These are phyloP conservation scores for Oryzias celebensis DNA, from an alignment of 2,113 vertebrate species.

Conservation along the genomic window DNA sequence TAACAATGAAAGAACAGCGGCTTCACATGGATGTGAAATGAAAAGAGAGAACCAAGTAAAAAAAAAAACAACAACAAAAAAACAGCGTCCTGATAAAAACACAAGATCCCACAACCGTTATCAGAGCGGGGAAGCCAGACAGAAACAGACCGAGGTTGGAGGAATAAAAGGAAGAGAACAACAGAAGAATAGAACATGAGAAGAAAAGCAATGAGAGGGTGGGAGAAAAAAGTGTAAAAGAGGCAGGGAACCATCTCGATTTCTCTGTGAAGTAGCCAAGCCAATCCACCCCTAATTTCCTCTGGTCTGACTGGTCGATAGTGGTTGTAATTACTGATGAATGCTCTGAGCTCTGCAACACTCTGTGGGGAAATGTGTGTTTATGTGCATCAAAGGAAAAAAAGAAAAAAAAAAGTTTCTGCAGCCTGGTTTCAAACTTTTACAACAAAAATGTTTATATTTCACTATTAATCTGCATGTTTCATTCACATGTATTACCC, in stretches of 20 bases:
- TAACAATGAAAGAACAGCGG: slow-evolving; percentile 64
- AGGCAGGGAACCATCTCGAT: slow-evolving; percentile 33
- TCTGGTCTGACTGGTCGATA: slow-evolving; percentile 71
- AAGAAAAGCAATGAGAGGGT: too few species aligned
- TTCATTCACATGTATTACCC: background rate
- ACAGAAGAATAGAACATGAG: slow-evolving; percentile 12
- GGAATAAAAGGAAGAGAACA: slow-evolving; percentile 31
- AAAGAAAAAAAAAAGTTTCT: background rate
- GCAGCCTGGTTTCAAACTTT: slow-evolving; percentile 4
- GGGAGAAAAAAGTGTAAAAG: slow-evolving; percentile 15
- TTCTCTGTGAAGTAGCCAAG: slow-evolving; percentile 58
- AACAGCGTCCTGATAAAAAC: slow-evolving; percentile 1
- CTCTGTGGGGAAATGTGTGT: slow-evolving; percentile 49
- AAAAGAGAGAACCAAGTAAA: slow-evolving; percentile 39
- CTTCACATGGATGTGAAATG: slow-evolving; percentile 52
- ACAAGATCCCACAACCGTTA: slow-evolving; percentile 37
- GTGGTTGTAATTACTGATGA: slow-evolving; percentile 71
- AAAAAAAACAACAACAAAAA: slow-evolving; percentile 14
- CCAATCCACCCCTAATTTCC: slow-evolving; percentile 75
- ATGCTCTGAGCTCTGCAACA: slow-evolving; percentile 49
- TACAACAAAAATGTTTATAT: too few species aligned
- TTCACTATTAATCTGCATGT: too few species aligned
- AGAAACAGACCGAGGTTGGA: slow-evolving; percentile 23
- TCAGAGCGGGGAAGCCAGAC: slow-evolving; percentile 24
- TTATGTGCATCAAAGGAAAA: background rate